Base-by-base conservation (phyloP, 2,113 vertebrate species). In the Eptesicus fuscus region DNA sequence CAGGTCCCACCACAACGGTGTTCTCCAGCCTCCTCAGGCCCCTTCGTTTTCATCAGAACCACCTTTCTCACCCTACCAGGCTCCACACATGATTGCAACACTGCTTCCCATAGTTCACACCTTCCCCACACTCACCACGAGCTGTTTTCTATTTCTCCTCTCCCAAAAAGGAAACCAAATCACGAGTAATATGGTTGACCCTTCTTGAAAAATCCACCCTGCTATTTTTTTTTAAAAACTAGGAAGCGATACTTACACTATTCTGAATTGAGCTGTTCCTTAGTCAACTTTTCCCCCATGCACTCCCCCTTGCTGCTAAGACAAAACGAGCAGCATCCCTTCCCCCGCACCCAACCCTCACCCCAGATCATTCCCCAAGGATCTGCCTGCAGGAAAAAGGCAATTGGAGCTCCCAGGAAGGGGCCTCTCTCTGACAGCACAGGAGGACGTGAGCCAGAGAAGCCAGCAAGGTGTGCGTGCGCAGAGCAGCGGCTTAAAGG, bases 401-500 rank as follows among this genome's bases (percentile, higher is more conserved):
- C 61, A 93, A 47, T 4, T 32, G n/a, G 56, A 69, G 73, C 88
- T 93, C 88, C 73, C 53, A 3, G 92, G 73, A 94, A 61, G 96
- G 97, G 90, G 76, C 94, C 49, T 88, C 78, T 95, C 86, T 83
- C 96, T 84, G 6, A 42, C 87, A 1, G 95, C 97, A 95, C 90
- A 93, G 76, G 35, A 22, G 96, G 95, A 70, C 92, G 88, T 49
- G 80, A 94, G 77, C 22, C 0, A 96, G 96, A 96, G 93, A 96
- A 44, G 2, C 9, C 90, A 80, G 6, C 2, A n/a, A 96, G n/a
- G 59, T 35, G 28, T 40, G 17, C 20, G 2, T 4, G 6, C 5
- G 5, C 20, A 30, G 89, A 97, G 97, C 95, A 78, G 96, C 37
- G 97, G 97, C 88, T 98, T 16, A 23, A 96, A 96, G 96, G 90